Evolutionary conservation across 2,113 vertebrate species (phyloP).

Genomic region (Heptranchias perlo): DNA sequence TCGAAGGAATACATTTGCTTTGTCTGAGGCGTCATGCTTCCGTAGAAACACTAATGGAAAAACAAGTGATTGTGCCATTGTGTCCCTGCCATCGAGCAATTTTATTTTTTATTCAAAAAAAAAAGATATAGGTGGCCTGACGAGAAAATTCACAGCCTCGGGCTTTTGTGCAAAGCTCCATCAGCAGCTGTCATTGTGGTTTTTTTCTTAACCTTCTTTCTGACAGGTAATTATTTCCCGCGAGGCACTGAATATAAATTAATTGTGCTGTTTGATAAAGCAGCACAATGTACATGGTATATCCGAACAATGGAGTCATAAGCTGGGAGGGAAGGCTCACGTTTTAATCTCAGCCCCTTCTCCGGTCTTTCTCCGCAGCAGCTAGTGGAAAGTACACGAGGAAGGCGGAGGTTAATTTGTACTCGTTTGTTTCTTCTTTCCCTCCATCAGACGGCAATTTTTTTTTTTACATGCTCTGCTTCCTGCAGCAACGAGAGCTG

Average conservation of each 20-base stretch:
- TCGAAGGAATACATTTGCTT: background rate
- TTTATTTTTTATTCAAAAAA: background rate
- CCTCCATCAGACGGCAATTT: no score
- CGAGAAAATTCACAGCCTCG: background rate
- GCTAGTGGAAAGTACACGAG: no score
- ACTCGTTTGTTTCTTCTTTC: no score
- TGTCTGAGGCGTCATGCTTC: no score
- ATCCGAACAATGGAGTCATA: no score
- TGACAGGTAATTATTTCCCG: slow-evolving; percentile 14
- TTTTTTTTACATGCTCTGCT: no score
- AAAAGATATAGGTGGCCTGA: background rate
- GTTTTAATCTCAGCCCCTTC: no score
- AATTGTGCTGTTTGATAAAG: background rate
- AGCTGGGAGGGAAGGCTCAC: no score
- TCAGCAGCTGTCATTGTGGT: background rate
- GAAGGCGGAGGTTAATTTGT: no score
- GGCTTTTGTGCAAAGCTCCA: background rate
- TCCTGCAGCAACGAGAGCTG: no score
- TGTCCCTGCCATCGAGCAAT: background rate
- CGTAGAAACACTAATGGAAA: background rate
- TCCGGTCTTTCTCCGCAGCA: no score
- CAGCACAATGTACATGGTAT: background rate
- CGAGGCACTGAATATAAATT: background rate
- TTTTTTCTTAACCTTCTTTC: background rate
- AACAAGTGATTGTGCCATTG: background rate